phyloP scores from a whole-genome alignment of 2,113 vertebrate species.

The Misgurnus anguillicaudatus region DNA sequence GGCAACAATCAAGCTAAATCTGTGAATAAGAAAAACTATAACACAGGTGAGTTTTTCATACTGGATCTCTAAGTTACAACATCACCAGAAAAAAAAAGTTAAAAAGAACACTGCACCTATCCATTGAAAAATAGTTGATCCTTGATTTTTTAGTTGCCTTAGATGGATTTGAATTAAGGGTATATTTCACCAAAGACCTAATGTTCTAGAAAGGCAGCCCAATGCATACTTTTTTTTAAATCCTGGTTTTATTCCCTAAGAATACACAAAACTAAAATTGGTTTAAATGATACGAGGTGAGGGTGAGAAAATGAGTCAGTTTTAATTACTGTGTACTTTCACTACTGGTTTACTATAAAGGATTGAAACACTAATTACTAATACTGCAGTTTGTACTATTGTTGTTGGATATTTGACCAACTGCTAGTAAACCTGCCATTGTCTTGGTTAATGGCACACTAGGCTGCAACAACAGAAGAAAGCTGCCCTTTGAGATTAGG shows the following conservation, averaged over 20 bases:
- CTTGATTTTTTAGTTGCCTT: not conserved
- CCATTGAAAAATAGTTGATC: too few relatives aligned
- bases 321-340: too few relatives aligned
- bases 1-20: constrained; percentile 36
- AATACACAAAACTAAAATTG: too few relatives aligned
- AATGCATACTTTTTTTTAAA: too few relatives aligned
- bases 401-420: constrained; percentile 5
- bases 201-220: too few relatives aligned
- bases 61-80: constrained; percentile 62
- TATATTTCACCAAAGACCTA: not conserved
- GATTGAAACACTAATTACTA: too few relatives aligned
- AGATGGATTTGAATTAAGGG: not conserved
- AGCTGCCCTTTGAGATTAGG: constrained; percentile 62
- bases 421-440: constrained; percentile 60
- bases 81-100: constrained; percentile 50
- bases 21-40: constrained; percentile 62
- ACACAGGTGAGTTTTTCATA: constrained; percentile 60
- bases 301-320: too few relatives aligned
- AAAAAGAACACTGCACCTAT: constrained; percentile 68
- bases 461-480: constrained; percentile 68
- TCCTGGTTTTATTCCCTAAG: too few relatives aligned
- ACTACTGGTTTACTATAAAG: too few relatives aligned
- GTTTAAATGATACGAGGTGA: too few relatives aligned
- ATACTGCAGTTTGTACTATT: not conserved
- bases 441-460: constrained; percentile 62